Percentiles rank a stretch among this genome's conserved stretches.
Conservation (phyloP, 2,888 invertebrate species). For the Schizaphis graminum region DNA sequence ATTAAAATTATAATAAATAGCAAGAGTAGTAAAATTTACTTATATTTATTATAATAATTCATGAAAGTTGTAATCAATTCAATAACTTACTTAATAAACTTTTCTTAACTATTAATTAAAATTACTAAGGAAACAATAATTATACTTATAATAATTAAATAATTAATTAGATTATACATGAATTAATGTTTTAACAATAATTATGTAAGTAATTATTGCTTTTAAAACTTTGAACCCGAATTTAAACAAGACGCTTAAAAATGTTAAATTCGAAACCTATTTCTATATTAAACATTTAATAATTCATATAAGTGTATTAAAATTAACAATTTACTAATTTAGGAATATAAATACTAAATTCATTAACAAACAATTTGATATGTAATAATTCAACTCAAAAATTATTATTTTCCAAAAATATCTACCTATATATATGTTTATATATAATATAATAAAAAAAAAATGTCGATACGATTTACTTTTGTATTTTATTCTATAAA, state of each 20-base stretch:
- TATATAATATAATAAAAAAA: neutral
- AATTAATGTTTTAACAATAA: neutral
- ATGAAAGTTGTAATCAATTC: neutral
- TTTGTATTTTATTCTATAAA: neutral
- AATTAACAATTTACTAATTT: neutral
- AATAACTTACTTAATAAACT: neutral
- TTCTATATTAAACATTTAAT: neutral
- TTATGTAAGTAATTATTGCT: neutral
- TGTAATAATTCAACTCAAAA: neutral
- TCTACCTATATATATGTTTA: neutral
- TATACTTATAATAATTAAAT: neutral
- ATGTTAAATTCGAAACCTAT: neutral
- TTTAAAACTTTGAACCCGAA: neutral
- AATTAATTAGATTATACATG: neutral
- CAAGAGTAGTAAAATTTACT: neutral
- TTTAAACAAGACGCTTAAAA: neutral
- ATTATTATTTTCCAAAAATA: neutral
- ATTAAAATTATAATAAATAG: neutral
- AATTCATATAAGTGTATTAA: neutral
- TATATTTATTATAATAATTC: neutral
- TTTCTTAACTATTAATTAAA: neutral
- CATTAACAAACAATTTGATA: too few relatives aligned
- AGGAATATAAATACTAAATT: too few relatives aligned
- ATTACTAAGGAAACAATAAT: neutral
- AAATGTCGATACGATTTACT: neutral